A percentile compares a stretch with the other conserved stretches of the same genome.
These are phyloP conservation scores for Thalassoma bifasciatum DNA, from an alignment of 2,113 vertebrate species.

Conservation along the genomic window DNA sequence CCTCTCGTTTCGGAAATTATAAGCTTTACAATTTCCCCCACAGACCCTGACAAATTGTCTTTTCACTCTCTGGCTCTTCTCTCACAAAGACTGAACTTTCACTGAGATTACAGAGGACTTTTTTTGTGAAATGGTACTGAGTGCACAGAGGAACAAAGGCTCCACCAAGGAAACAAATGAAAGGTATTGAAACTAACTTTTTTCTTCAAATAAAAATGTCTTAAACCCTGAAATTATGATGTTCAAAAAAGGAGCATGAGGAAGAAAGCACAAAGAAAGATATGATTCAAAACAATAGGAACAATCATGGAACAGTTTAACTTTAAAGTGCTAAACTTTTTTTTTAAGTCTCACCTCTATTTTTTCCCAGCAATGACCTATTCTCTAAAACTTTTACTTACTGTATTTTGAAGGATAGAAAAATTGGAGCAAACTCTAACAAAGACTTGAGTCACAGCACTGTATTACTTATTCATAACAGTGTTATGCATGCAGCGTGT, in stretches of 20 bases:
- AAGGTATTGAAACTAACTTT: background rate
- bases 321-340: too few species aligned
- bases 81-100: background rate
- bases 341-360: too few species aligned
- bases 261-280: too few species aligned
- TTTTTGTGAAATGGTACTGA: background rate
- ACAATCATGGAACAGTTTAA: too few species aligned
- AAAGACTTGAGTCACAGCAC: conserved; percentile 28
- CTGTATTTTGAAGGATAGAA: conserved; percentile 8
- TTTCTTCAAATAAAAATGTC: background rate
- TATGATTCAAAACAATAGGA: background rate
- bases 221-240: background rate
- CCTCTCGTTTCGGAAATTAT: background rate
- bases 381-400: background rate
- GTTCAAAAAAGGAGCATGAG: background rate
- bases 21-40: conserved; percentile 8
- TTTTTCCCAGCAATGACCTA: background rate
- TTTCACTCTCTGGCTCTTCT: conserved; percentile 15
- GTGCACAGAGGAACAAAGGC: background rate
- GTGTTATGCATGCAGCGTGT: conserved; percentile 1
- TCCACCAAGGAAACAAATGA: background rate
- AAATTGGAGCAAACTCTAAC: conserved; percentile 13
- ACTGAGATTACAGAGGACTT: background rate
- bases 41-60: conserved; percentile 8
- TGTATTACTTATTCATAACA: conserved; percentile 53